Conservation (phyloP, 2,797 vertebrate genomes). For the Thalassophryne amazonica region DNA sequence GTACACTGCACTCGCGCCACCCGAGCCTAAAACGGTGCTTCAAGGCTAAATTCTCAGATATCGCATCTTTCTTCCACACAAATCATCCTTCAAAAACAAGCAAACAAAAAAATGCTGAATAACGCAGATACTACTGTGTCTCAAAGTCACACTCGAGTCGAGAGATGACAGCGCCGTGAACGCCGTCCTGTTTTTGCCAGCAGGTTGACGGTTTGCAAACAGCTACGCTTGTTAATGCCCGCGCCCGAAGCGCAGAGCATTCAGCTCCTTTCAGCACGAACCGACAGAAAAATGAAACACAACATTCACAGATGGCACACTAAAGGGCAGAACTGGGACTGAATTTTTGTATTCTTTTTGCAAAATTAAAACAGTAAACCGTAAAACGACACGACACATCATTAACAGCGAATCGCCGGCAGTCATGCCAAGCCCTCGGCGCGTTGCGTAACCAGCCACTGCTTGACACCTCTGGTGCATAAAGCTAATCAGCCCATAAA, state of each 20-base stretch:
- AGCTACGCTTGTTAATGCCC: neutral
- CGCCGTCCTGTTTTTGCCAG: slow-evolving; percentile 33
- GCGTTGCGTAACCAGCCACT: neutral
- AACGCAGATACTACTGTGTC: slow-evolving; percentile 26
- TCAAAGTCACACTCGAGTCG: slow-evolving; percentile 35
- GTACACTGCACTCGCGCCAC: slow-evolving; percentile 45
- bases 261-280: slow-evolving; percentile 23
- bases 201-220: slow-evolving; percentile 38
- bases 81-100: slow-evolving; percentile 46
- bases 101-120: slow-evolving; percentile 42
- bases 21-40: slow-evolving; percentile 55
- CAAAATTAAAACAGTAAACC: neutral
- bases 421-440: slow-evolving; percentile 6
- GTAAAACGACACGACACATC: neutral
- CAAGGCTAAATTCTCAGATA: slow-evolving; percentile 52
- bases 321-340: slow-evolving; percentile 11
- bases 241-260: neutral
- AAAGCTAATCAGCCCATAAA: neutral
- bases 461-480: slow-evolving; percentile 5
- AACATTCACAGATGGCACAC: slow-evolving; percentile 22
- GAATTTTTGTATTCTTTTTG: neutral
- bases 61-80: slow-evolving; percentile 44
- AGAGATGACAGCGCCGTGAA: slow-evolving; percentile 30
- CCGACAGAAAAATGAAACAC: slow-evolving; percentile 7
- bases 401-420: slow-evolving; percentile 11